Conservation (phyloP, 2,113 vertebrate species). For the Heloderma charlesbogerti region DNA sequence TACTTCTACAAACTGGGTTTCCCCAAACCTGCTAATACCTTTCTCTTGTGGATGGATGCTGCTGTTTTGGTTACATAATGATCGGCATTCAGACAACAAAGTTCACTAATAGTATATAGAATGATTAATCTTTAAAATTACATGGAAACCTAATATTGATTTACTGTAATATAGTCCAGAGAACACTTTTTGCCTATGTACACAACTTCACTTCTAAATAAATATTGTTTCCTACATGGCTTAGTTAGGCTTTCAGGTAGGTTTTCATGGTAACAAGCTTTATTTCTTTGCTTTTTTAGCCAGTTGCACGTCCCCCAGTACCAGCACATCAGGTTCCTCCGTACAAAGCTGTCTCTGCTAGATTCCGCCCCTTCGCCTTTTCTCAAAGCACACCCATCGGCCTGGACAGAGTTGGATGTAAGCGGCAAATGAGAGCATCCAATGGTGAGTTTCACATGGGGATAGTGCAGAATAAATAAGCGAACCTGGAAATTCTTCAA, state of each 20-base stretch:
- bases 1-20: background rate
- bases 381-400: constrained; percentile 97
- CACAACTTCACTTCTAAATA: constrained; percentile 28
- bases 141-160: background rate
- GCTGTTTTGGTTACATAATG: background rate
- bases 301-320: constrained; percentile 85
- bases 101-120: background rate
- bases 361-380: constrained; percentile 87
- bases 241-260: constrained; percentile 40
- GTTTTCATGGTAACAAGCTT: constrained; percentile 50
- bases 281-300: constrained; percentile 76
- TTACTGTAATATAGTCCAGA: constrained; percentile 9
- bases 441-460: constrained; percentile 82
- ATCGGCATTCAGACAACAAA: background rate
- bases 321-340: constrained; percentile 93
- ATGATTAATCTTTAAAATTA: constrained; percentile 15
- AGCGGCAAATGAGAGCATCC: constrained; percentile 84
- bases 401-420: constrained; percentile 90
- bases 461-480: background rate
- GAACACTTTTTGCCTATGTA: constrained; percentile 21
- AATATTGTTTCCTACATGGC: constrained; percentile 22
- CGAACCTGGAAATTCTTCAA: background rate
- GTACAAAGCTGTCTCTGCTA: constrained; percentile 91
- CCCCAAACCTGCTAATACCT: background rate
- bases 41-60: background rate